A percentile compares a stretch with the other conserved stretches of the same genome.
Conservation (phyloP, 2,797 vertebrate species). For the Crypturellus tataupa region DNA sequence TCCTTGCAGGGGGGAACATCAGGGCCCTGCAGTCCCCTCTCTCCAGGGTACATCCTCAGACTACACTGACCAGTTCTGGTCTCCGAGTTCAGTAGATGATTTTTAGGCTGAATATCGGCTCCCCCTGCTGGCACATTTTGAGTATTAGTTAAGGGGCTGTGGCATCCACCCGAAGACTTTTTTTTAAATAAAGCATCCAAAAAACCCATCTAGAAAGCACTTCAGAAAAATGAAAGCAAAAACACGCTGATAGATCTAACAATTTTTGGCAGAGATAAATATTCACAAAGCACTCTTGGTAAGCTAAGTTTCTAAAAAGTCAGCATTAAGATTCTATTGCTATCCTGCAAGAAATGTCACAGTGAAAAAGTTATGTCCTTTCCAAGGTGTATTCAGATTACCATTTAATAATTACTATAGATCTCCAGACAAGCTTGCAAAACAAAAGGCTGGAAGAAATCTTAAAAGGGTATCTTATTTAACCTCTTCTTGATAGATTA, state of each 20-base stretch:
- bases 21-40: neutral
- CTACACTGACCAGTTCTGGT: neutral
- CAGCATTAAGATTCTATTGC: neutral
- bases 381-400: rapidly evolving
- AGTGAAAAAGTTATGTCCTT: neutral
- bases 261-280: neutral
- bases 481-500: too few relatives aligned
- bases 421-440: neutral
- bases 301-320: rapidly evolving
- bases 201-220: rapidly evolving
- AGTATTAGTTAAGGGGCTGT: neutral
- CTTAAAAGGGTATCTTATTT: neutral
- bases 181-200: too few relatives aligned
- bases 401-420: rapidly evolving
- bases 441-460: neutral
- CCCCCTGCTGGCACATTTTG: neutral
- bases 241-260: rapidly evolving
- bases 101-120: neutral
- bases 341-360: neutral
- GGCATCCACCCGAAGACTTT: too few relatives aligned
- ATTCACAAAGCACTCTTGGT: neutral
- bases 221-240: rapidly evolving
- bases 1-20: neutral
- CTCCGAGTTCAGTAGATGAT: neutral
- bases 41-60: neutral